Base-by-base conservation (phyloP, 2,888 invertebrate genomes). In the Blastobasis lacticolella region DNA sequence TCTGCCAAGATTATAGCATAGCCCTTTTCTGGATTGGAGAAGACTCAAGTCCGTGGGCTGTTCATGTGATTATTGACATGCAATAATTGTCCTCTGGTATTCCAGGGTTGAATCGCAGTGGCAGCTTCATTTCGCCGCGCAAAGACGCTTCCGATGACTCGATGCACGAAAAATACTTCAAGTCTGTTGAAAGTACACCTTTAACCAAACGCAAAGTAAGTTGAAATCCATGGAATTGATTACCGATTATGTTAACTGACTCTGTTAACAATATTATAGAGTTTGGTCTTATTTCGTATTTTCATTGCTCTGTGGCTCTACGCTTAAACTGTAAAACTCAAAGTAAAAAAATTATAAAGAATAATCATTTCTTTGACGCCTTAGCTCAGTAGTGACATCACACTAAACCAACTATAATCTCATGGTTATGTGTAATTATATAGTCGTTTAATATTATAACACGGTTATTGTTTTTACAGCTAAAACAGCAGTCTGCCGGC, bases 151-250 rank as follows among this genome's bases (percentile, higher is more conserved):
- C 94, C 45, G 94, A 94, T 66, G 94, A 94, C 78, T 93, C 94
- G 0, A 94, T 94, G 94, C 94, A 94, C 73, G 94, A 94, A 69
- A 94, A 94, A 71, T 94, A 94, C 69, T 92, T 94, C 69, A 90
- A 92, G 65, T 93, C 92, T 3, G 92, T 92, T 55, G 93, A 93
- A 65, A 92, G 92, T 60, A 93, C 93, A 38, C 93, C 93, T 9
- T 74, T 91, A 52, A 89, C 91, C 5, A 83, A 90, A 58, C 88
- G 91, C 58, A 89, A 89, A 86, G 89, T 89, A 69, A 62, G 9
- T 45, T 38, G 45, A 36, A 48, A 48, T 38, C 43, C 40, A 38
- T 41, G 5, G 37, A 47, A 49, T 46, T 49, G 46, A 43, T 51
- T 10, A 10, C 38, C 23, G 23, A 23, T 23, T 23, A 23, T 23